Evolutionary conservation across 2,797 vertebrate species (phyloP).

Genomic region (Liparis tanakae): DNA sequence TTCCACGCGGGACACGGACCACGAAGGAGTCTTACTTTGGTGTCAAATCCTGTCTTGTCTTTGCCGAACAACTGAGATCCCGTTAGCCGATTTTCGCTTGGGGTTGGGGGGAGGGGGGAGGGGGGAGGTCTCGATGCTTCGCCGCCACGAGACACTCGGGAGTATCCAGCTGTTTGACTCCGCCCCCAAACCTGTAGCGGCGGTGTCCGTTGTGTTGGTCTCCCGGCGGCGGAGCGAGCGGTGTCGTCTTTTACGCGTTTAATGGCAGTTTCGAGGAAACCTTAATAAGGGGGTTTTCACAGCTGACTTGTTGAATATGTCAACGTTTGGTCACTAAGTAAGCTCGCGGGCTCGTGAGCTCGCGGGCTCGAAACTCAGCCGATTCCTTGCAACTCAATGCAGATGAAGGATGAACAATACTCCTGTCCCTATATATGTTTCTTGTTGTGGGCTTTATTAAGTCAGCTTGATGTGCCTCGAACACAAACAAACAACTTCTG

Average conservation of each 20-base stretch:
- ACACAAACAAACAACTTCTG: neutral
- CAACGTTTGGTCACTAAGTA: neutral
- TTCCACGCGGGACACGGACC: neutral
- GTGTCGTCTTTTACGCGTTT: too few relatives aligned
- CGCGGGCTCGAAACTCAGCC: neutral
- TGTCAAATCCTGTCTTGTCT: neutral
- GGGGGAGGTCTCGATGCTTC: conserved; percentile 1
- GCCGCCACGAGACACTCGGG: conserved; percentile 59
- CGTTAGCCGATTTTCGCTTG: neutral
- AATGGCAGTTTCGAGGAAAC: too few relatives aligned
- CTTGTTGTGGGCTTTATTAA: neutral
- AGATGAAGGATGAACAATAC: neutral
- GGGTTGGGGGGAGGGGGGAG: neutral
- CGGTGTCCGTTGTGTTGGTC: neutral
- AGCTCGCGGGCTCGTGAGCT: neutral
- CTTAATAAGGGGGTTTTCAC: neutral
- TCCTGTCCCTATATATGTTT: neutral
- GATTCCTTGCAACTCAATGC: conserved; percentile 14
- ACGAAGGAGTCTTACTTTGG: neutral
- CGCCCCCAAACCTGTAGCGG: conserved; percentile 53
- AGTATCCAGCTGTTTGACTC: conserved; percentile 74
- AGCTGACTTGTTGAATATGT: neutral
- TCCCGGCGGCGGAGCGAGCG: neutral
- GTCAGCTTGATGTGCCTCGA: neutral
- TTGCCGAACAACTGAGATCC: neutral